These are phyloP conservation scores for Clostera curtula DNA, from an alignment of 2,888 invertebrate species.

Conservation along the genomic window DNA sequence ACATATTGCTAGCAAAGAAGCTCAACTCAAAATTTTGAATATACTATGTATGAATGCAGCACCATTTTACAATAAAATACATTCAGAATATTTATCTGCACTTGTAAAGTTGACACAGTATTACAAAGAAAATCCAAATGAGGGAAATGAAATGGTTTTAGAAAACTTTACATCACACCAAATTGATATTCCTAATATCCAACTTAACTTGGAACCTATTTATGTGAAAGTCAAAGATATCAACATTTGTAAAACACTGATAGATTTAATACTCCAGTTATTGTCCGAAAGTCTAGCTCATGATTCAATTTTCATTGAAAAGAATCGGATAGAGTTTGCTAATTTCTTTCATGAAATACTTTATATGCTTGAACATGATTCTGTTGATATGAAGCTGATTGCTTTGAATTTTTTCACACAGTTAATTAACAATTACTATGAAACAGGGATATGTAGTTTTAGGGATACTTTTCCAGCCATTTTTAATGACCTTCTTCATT, in stretches of 20 bases:
- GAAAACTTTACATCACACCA: slow-evolving; percentile 62
- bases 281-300: slow-evolving; percentile 49
- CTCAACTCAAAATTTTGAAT: slow-evolving; percentile 72
- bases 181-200: slow-evolving; percentile 44
- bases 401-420: slow-evolving; percentile 48
- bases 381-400: slow-evolving; percentile 48
- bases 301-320: slow-evolving; percentile 39
- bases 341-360: slow-evolving; percentile 35
- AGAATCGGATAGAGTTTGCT: slow-evolving; percentile 26
- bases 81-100: slow-evolving; percentile 61
- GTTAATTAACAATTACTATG: slow-evolving; percentile 42
- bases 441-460: slow-evolving; percentile 36
- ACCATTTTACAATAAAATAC: slow-evolving; percentile 62
- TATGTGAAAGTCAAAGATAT: slow-evolving; percentile 47
- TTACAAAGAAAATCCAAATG: slow-evolving; percentile 37
- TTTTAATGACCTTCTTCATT: slow-evolving; percentile 33
- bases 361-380: slow-evolving; percentile 46
- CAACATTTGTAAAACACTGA: slow-evolving; percentile 44
- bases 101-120: slow-evolving; percentile 55
- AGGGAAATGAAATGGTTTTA: slow-evolving; percentile 31
- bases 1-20: slow-evolving; percentile 66
- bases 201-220: slow-evolving; percentile 56
- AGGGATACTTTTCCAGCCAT: slow-evolving; percentile 32
- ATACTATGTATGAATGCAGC: slow-evolving; percentile 67
- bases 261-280: slow-evolving; percentile 47